Evolutionary conservation across 2,113 vertebrate genomes (phyloP), one percentile per base, ranked within the genome.

Genomic region (Pollimyrus isidori): DNA sequence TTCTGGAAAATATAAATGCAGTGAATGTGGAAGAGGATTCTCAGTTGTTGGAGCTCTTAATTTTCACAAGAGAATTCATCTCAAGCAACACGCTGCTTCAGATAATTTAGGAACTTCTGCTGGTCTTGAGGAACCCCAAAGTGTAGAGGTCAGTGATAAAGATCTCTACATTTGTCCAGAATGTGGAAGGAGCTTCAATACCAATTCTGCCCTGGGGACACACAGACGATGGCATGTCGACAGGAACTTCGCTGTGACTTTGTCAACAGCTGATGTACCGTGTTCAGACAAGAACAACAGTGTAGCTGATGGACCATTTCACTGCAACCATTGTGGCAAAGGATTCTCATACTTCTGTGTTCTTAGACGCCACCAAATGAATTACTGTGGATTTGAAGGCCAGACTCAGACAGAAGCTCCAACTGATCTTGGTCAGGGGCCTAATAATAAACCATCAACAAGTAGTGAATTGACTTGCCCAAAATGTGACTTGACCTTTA

Each of bases 161-260:
- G 90, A 91, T 5, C 48, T 49, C 1, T 95, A 95, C 91, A 90
- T 90, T 50, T 96, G 96, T 90, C 76, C 90, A 3, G 95, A 96
- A 42, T 96, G 96, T 88, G 96, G 95, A 3, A 93, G 95, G 73
- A 89, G 91, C 35, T 96, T 96, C 90, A 89, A 91, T 50, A 93
- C 94, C 9, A 96, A 95, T 91, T 93, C 95, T 0, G 95, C 95
- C 11, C 95, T 96, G 0, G 94, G 95, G 19, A 94, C 94, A 53
- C 96, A 96, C 89, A 95, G 91, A 90, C 90, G 95, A 89, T 96
- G 95, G 95, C 95, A 96, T 90, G 93, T 90, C 87, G 94, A 95
- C 15, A 94, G 95, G 90, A 94, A 92, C 76, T 90, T 91, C 35
- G 92, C 93, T 46, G 13, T 7, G 3, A 92, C 89, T 80, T 69